Conservation (phyloP, 2,797 vertebrate species). For the Mastacembelus armatus region DNA sequence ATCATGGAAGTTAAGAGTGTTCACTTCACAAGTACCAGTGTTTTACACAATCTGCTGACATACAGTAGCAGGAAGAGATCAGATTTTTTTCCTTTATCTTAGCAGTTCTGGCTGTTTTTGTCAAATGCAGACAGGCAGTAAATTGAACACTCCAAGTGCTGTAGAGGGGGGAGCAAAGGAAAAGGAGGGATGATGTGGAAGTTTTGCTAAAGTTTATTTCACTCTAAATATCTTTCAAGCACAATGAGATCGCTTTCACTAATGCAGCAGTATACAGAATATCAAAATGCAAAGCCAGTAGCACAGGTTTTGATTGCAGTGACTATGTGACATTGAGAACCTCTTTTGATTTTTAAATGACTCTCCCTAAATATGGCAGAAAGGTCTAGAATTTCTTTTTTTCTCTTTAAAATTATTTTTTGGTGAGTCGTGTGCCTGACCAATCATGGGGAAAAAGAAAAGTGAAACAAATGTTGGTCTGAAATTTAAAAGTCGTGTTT, state of each 20-base stretch:
- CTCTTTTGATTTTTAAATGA: background rate
- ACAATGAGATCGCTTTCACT: background rate
- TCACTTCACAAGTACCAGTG: slow-evolving; percentile 47
- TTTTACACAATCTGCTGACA: slow-evolving; percentile 53
- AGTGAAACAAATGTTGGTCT: slow-evolving; percentile 13
- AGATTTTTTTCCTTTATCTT: slow-evolving; percentile 59
- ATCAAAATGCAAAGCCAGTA: background rate
- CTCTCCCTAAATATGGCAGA: background rate
- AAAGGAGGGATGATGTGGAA: slow-evolving; percentile 13
- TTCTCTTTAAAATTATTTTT: background rate
- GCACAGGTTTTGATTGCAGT: slow-evolving; percentile 8
- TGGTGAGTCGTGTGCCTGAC: background rate
- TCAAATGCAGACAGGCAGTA: slow-evolving; percentile 72
- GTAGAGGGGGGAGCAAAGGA: slow-evolving; percentile 35
- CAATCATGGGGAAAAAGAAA: slow-evolving; percentile 2
- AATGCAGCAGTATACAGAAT: slow-evolving; percentile 12
- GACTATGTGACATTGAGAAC: background rate
- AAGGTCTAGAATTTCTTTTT: background rate
- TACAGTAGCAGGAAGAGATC: too few relatives aligned
- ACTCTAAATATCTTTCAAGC: slow-evolving; percentile 4
- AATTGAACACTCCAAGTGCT: slow-evolving; percentile 67
- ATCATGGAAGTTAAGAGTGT: slow-evolving; percentile 25
- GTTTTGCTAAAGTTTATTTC: slow-evolving; percentile 9
- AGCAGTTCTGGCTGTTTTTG: slow-evolving; percentile 55
- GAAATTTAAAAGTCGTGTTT: slow-evolving; percentile 37